Percentiles rank a stretch among this genome's conserved stretches.
These are phyloP conservation scores for Drosophila rhopaloa DNA, from an alignment of 1,140 invertebrate species.

Conservation along the genomic window DNA sequence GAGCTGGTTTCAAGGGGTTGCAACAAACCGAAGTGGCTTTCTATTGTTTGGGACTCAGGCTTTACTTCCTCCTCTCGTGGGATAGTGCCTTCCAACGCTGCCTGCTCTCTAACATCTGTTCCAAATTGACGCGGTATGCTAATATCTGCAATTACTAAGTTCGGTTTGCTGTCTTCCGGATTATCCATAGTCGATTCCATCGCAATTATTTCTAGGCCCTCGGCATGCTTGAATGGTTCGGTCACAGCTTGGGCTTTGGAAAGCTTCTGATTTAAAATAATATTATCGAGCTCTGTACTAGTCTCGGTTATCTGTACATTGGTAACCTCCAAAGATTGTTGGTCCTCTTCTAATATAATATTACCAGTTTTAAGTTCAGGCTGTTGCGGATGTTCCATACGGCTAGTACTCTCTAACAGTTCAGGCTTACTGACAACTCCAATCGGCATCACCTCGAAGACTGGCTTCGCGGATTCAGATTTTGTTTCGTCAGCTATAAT, in stretches of 20 bases:
- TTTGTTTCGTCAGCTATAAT: conserved; percentile 19
- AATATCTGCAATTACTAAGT: conserved; percentile 36
- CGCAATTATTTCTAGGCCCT: conserved; percentile 37
- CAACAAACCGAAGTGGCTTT: conserved; percentile 33
- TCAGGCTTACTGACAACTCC: conserved; percentile 40
- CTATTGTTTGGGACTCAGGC: conserved; percentile 30
- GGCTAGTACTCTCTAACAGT: conserved; percentile 17
- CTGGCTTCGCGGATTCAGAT: conserved; percentile 13
- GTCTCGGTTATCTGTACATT: conserved; percentile 56
- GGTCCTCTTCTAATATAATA: conserved; percentile 37
- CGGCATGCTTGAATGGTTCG: conserved; percentile 38
- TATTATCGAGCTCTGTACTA: conserved; percentile 28
- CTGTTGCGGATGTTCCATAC: conserved; percentile 15
- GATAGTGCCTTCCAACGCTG: conserved; percentile 32
- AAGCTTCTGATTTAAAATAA: neutral
- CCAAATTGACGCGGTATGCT: conserved; percentile 41
- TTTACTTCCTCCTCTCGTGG: conserved; percentile 14
- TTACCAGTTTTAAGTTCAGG: conserved; percentile 44
- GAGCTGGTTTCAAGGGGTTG: conserved; percentile 52
- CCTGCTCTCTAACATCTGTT: conserved; percentile 47
- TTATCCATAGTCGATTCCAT: conserved; percentile 44
- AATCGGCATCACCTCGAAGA: conserved; percentile 45
- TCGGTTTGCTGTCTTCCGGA: conserved; percentile 32
- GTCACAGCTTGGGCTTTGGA: conserved; percentile 23
- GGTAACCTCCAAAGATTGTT: conserved; percentile 54